Conservation (phyloP, 2,113 vertebrate species). For the Heteronetta atricapilla region DNA sequence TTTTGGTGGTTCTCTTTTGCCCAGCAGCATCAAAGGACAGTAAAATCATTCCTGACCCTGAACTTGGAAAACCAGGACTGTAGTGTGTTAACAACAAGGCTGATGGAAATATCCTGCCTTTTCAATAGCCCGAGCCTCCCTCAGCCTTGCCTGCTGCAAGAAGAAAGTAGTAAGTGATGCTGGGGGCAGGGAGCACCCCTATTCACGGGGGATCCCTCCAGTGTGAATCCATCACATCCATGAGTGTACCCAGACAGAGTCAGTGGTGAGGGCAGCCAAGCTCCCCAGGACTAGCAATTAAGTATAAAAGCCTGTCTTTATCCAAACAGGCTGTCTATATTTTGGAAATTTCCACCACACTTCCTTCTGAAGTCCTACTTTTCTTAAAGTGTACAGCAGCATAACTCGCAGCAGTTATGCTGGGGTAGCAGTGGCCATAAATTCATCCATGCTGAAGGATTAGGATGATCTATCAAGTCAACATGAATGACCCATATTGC, state of each 20-base stretch:
- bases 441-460: slow-evolving; percentile 36
- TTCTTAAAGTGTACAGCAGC: slow-evolving; percentile 35
- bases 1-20: background rate
- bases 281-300: slow-evolving; percentile 65
- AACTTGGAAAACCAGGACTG: background rate
- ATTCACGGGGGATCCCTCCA: slow-evolving; percentile 22
- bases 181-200: slow-evolving; percentile 18
- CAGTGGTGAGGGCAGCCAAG: slow-evolving; percentile 53
- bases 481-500: background rate
- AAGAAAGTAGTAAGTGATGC: slow-evolving; percentile 59
- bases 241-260: slow-evolving; percentile 42
- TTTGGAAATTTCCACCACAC: slow-evolving; percentile 77
- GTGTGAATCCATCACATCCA: slow-evolving; percentile 30
- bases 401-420: background rate
- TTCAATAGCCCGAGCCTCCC: background rate
- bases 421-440: background rate
- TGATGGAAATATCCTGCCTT: slow-evolving; percentile 40
- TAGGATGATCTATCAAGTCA: background rate
- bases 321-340: slow-evolving; percentile 62
- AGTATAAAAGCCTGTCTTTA: slow-evolving; percentile 69
- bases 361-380: slow-evolving; percentile 68
- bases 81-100: background rate
- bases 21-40: background rate
- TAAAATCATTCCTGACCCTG: background rate
- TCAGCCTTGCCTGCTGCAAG: slow-evolving; percentile 3